phyloP scores from a whole-genome alignment of 2,888 invertebrate species.

The Scaptomyza cyrtandrae region DNA sequence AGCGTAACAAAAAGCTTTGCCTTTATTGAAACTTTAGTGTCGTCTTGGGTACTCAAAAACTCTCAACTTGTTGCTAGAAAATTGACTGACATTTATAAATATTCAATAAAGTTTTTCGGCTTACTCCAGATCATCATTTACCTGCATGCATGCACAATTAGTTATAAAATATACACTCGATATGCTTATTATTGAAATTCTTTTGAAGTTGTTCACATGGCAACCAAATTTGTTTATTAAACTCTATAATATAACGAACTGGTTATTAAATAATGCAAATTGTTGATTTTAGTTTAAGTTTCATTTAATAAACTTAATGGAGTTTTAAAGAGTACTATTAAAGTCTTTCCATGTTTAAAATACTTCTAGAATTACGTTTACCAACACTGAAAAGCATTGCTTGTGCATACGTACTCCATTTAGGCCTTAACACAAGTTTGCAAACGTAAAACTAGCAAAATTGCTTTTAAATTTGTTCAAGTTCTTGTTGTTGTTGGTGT shows the following conservation, averaged over 20 bases:
- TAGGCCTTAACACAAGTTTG: background rate
- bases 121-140: conserved; percentile 34
- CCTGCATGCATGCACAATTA: conserved; percentile 23
- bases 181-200: background rate
- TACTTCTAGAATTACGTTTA: background rate
- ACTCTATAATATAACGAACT: too few species aligned
- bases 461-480: conserved; percentile 4
- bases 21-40: conserved; percentile 54
- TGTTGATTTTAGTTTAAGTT: too few species aligned
- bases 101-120: conserved; percentile 40
- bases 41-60: conserved; percentile 25
- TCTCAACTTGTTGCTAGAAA: conserved; percentile 36
- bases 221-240: too few species aligned
- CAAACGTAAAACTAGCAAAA: background rate
- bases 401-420: background rate
- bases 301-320: too few species aligned
- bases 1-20: conserved; percentile 37
- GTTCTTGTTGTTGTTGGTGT: background rate
- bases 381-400: background rate
- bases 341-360: background rate
- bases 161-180: conserved; percentile 3
- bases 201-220: too few species aligned
- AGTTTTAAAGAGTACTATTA: background rate
- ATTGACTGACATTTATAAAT: conserved; percentile 27
- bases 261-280: too few species aligned